Percentiles rank a stretch among this genome's conserved stretches.
These are phyloP conservation scores for Xanthorhoe designata DNA, from an alignment of 2,888 invertebrate species.

Conservation along the genomic window DNA sequence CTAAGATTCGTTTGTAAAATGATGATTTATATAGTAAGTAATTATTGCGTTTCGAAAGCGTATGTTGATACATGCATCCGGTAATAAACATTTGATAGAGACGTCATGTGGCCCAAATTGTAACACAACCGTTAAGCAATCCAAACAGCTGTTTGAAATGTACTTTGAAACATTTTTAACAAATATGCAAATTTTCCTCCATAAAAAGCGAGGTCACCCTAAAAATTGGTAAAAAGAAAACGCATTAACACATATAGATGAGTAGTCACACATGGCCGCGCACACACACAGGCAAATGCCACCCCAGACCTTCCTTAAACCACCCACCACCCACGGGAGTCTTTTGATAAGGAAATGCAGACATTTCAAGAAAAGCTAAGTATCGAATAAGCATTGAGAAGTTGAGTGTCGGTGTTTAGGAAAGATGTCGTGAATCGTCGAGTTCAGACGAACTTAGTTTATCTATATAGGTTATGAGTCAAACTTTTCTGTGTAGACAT, in stretches of 20 bases:
- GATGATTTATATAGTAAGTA: not conserved
- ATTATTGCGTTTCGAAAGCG: not conserved
- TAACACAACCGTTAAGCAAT: constrained; percentile 18
- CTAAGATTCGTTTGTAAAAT: not conserved
- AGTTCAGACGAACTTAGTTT: constrained; percentile 20
- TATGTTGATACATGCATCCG: not conserved
- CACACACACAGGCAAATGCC: constrained; percentile 60
- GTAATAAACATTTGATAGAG: not conserved
- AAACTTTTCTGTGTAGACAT: not conserved
- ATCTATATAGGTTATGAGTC: not conserved
- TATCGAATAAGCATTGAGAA: constrained; percentile 76
- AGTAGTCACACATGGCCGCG: constrained; percentile 73
- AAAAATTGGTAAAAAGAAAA: constrained; percentile 86
- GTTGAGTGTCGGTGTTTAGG: constrained; percentile 68
- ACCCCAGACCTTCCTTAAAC: constrained; percentile 66
- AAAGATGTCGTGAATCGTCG: constrained; percentile 64
- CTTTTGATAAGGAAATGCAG: constrained; percentile 86
- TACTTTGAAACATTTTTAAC: constrained; percentile 27
- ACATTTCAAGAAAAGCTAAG: constrained; percentile 84
- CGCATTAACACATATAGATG: constrained; percentile 86
- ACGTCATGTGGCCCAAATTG: constrained; percentile 6
- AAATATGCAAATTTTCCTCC: constrained; percentile 44
- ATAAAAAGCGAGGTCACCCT: constrained; percentile 59
- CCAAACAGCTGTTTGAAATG: constrained; percentile 16
- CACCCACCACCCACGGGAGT: constrained; percentile 68